These are phyloP conservation scores for Phoebastria nigripes DNA, from an alignment of 2,797 vertebrate genomes.

Conservation along the genomic window DNA sequence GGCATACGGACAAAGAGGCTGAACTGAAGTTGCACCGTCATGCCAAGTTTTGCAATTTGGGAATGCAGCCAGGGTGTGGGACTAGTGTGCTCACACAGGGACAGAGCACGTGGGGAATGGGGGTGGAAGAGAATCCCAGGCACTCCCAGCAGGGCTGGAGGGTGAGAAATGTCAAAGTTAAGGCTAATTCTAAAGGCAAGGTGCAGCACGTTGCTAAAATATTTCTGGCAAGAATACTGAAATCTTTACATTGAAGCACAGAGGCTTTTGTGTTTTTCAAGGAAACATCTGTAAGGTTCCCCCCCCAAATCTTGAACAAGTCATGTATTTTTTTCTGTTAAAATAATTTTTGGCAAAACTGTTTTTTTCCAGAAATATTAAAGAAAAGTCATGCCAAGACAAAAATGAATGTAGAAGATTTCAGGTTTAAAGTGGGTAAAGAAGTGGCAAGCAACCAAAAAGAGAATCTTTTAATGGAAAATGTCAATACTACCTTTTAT, in stretches of 20 bases:
- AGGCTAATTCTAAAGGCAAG: neutral
- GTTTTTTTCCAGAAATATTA: neutral
- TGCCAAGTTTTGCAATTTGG: neutral
- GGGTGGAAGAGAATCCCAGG: neutral
- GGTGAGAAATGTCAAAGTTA: neutral
- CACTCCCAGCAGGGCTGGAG: neutral
- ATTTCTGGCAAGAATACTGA: neutral
- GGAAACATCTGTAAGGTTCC: neutral
- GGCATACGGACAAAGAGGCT: accelerated
- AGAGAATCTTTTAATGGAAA: neutral
- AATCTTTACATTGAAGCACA: neutral
- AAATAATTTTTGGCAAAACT: neutral
- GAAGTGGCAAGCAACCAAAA: neutral
- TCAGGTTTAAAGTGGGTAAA: neutral
- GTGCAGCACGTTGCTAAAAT: neutral
- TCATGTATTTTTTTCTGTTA: neutral
- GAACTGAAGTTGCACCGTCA: no score
- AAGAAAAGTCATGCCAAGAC: neutral
- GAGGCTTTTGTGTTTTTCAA: neutral
- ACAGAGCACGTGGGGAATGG: accelerated
- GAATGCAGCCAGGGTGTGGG: neutral
- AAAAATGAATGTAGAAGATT: neutral
- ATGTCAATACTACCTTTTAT: neutral
- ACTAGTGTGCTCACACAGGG: neutral
- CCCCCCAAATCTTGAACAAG: neutral